phyloP scores from a whole-genome alignment of 2,797 vertebrate species.

The Lithobates sylvaticus region DNA sequence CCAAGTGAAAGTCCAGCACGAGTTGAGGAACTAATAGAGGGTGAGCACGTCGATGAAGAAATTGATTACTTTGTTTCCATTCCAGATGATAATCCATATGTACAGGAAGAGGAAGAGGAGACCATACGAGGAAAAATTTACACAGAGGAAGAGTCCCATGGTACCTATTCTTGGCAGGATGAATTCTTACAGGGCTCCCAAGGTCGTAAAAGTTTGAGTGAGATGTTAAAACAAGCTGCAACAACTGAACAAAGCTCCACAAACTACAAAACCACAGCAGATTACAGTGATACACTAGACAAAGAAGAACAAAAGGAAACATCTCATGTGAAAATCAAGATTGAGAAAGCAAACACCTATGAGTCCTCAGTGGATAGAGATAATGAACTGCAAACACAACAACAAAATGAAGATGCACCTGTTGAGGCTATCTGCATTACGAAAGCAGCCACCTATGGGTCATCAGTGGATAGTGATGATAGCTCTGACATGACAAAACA shows the following conservation, averaged over 20 bases:
- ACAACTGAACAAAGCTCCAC: slow-evolving; percentile 65
- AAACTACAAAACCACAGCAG: slow-evolving; percentile 37
- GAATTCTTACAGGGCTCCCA: slow-evolving; percentile 77
- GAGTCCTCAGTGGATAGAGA: slow-evolving; percentile 21
- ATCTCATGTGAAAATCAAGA: neutral
- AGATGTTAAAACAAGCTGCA: slow-evolving; percentile 51
- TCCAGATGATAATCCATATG: slow-evolving; percentile 85
- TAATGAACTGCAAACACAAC: slow-evolving; percentile 68
- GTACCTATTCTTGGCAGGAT: slow-evolving; percentile 82
- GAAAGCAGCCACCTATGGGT: slow-evolving; percentile 68
- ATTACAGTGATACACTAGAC: slow-evolving; percentile 38
- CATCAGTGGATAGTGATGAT: neutral
- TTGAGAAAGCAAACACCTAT: neutral
- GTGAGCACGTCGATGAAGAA: slow-evolving; percentile 82
- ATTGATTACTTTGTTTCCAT: slow-evolving; percentile 93
- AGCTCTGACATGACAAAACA: neutral
- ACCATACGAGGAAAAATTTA: slow-evolving; percentile 88
- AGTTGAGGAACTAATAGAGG: slow-evolving; percentile 77
- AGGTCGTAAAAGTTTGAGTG: slow-evolving; percentile 55
- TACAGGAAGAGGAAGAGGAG: slow-evolving; percentile 76
- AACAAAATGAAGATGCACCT: slow-evolving; percentile 73
- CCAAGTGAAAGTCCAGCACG: slow-evolving; percentile 61
- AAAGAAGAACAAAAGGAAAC: neutral
- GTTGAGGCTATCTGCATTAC: slow-evolving; percentile 81
- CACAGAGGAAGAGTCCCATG: slow-evolving; percentile 79